A percentile compares a stretch with the other conserved stretches of the same genome.
These are phyloP conservation scores for Drosophila fuyamai DNA, from an alignment of 1,140 invertebrate genomes.

Conservation along the genomic window DNA sequence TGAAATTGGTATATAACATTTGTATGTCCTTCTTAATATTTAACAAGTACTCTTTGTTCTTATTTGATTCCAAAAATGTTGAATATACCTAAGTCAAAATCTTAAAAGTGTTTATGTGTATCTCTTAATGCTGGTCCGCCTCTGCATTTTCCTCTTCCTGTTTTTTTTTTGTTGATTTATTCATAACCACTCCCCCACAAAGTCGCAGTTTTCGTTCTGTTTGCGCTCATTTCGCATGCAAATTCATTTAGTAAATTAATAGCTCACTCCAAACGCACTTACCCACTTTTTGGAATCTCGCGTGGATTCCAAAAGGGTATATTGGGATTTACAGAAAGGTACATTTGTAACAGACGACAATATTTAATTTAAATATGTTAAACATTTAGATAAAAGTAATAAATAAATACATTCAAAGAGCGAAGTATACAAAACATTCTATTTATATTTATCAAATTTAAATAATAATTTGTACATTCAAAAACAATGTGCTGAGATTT, in stretches of 20 bases:
- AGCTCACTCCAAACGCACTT: slow-evolving; percentile 68
- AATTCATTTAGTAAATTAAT: slow-evolving; percentile 83
- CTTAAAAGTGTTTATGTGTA: neutral
- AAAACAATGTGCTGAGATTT: no score
- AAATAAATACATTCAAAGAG: no score
- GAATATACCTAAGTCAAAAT: no score
- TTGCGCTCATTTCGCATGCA: slow-evolving; percentile 77
- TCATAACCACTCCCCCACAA: slow-evolving; percentile 33
- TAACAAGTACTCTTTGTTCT: no score
- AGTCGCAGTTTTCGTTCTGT: slow-evolving; percentile 41
- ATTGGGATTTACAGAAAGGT: neutral
- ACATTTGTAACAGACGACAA: neutral
- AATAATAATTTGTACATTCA: no score
- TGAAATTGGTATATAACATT: no score
- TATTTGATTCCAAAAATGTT: no score
- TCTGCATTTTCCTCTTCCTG: neutral
- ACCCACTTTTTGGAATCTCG: slow-evolving; percentile 35
- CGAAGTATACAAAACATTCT: no score
- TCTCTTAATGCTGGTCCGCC: slow-evolving; percentile 12
- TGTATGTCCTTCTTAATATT: no score
- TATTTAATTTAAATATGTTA: no score
- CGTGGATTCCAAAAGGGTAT: slow-evolving; percentile 11
- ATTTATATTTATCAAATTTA: no score
- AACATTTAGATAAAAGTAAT: no score
- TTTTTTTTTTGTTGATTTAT: slow-evolving; percentile 22